Base-by-base conservation (phyloP, 2,113 vertebrate species). In the Micromys minutus region DNA sequence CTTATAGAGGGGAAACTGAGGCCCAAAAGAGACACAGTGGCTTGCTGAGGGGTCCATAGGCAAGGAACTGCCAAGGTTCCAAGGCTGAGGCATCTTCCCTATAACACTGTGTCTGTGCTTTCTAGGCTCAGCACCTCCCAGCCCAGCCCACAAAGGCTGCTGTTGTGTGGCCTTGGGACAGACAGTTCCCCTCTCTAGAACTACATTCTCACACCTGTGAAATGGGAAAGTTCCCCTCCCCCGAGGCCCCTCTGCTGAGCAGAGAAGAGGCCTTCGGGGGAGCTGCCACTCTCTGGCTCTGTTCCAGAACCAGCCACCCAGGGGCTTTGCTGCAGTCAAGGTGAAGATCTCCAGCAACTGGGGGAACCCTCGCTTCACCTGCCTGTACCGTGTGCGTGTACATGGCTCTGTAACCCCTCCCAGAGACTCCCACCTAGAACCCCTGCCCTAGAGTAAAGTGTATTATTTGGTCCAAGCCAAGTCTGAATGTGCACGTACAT, bases 341-440 rank as follows among this genome's bases (percentile, higher is more conserved):
- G 94, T 98, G 85, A 96, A 93, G 81, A 77, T 98, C 47, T 80
- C 79, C 1, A 98, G 96, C 93, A 98, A 97, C 87, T 98, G 97
- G 97, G 98, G 98, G 45, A 97, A 97, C 91, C 15, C 80, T 1
- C 94, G 77, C 55, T 98, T 96, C 69, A 98, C 96, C 83, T 98
- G 98, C 39, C 94, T 98, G 24, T 98, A 98, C 83, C 96, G 93
- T 0, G 96, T 98, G 71, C 96, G 97, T 0, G 97, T 98, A 55
- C 97, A 98, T 0, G 98, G 97, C 24, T 97, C 95, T 5, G 76
- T 97, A 74, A 34, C 55, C 7, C 90, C 47, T 0, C 92, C 95
- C 15, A 24, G 7, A 45, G 59, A 77, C 22, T 77, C 75, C 11
- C 10, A 22, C 15, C 76, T 31, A 91, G 19, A 81, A 9, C 31